Percentiles rank a stretch among this genome's conserved stretches.
These are phyloP conservation scores for Sebastes goodei DNA, from an alignment of 2,797 vertebrate species.

Conservation along the genomic window DNA sequence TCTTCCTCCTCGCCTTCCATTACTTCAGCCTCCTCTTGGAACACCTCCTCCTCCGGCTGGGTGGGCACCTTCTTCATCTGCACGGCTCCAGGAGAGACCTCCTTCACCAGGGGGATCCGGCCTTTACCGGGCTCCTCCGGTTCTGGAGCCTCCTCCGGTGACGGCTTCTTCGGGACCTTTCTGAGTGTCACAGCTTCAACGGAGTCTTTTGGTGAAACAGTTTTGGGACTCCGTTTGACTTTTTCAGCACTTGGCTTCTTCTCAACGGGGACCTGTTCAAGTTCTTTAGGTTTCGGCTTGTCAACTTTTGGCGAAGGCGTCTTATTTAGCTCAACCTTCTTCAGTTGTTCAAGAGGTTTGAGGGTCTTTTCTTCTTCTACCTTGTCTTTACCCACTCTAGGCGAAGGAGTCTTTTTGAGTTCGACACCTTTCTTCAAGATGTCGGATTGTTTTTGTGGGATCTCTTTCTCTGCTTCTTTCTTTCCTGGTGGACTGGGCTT, in stretches of 20 bases:
- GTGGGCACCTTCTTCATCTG: conserved; percentile 80
- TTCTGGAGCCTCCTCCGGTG: conserved; percentile 49
- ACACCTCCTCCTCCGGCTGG: conserved; percentile 78
- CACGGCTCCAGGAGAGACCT: conserved; percentile 77
- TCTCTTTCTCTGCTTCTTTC: conserved; percentile 28
- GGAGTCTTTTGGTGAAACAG: conserved; percentile 67
- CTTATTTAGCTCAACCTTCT: conserved; percentile 67
- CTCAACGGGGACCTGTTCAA: conserved; percentile 36
- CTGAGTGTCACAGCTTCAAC: conserved; percentile 59
- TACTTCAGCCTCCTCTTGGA: conserved; percentile 55
- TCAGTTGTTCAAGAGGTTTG: conserved; percentile 61
- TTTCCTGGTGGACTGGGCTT: conserved; percentile 41
- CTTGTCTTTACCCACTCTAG: conserved; percentile 12
- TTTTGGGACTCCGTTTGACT: conserved; percentile 46
- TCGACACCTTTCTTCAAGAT: conserved; percentile 38
- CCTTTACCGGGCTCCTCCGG: conserved; percentile 36
- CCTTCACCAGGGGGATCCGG: conserved; percentile 64
- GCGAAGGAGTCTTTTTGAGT: conserved; percentile 46
- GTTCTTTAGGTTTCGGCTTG: conserved; percentile 47
- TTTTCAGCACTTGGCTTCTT: conserved; percentile 58
- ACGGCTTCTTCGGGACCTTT: conserved; percentile 66
- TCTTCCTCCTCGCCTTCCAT: conserved; percentile 66
- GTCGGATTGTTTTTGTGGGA: conserved; percentile 48
- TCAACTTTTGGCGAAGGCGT: conserved; percentile 61
- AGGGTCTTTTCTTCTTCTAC: conserved; percentile 17